phyloP scores from a whole-genome alignment of 2,113 vertebrate genomes.

The Pelobates fuscus region DNA sequence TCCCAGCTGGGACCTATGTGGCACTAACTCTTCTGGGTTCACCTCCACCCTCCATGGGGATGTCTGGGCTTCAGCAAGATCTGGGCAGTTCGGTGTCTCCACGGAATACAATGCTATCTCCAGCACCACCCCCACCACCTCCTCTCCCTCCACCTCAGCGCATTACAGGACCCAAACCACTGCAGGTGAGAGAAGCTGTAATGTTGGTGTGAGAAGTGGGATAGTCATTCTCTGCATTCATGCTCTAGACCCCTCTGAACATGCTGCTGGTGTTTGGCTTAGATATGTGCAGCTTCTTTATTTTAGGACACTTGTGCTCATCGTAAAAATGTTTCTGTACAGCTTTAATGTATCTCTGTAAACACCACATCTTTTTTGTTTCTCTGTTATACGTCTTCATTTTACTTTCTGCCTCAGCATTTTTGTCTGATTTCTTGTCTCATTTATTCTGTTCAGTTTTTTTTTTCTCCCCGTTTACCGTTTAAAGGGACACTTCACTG shows the following conservation, averaged over 20 bases:
- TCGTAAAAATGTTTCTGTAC: too few species aligned
- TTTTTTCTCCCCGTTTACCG: too few species aligned
- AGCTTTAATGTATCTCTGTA: too few species aligned
- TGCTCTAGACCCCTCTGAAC: not conserved
- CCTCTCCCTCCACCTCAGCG: slow-evolving; percentile 71
- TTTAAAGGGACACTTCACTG: too few species aligned
- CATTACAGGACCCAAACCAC: slow-evolving; percentile 85
- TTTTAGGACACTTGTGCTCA: too few species aligned
- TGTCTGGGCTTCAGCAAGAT: slow-evolving; percentile 59
- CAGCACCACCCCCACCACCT: slow-evolving; percentile 70
- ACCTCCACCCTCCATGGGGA: slow-evolving; percentile 58
- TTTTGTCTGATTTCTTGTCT: too few species aligned
- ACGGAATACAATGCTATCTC: slow-evolving; percentile 59
- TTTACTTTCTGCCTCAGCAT: too few species aligned
- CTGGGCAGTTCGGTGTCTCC: slow-evolving; percentile 57
- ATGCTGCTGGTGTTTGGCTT: not conserved
- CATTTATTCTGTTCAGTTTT: too few species aligned
- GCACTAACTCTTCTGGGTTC: slow-evolving; percentile 88
- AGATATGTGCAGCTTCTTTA: too few species aligned
- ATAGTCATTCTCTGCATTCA: not conserved
- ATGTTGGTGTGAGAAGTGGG: not conserved
- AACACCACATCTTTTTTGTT: too few species aligned
- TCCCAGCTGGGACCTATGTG: slow-evolving; percentile 83
- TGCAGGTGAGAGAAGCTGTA: slow-evolving; percentile 69
- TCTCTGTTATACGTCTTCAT: too few species aligned